A percentile compares a stretch with the other conserved stretches of the same genome.
Conservation (phyloP, 2,113 vertebrate genomes). For the Triplophysa siluroides region DNA sequence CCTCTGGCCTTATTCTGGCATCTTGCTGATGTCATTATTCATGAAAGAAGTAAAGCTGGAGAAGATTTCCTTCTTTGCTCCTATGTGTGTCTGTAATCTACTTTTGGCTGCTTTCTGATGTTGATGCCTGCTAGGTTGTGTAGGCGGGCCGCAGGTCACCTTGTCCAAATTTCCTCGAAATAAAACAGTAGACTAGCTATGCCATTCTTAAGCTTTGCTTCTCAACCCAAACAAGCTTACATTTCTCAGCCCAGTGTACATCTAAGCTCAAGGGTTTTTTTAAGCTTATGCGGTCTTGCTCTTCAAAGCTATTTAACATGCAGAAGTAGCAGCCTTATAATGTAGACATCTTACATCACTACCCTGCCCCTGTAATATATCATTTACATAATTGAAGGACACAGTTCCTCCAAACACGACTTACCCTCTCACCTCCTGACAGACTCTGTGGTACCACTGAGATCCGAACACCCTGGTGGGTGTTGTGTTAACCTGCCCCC, state of each 20-base stretch:
- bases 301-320: conserved; percentile 11
- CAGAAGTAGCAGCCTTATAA: conserved; percentile 20
- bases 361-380: conserved; percentile 27
- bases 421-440: conserved; percentile 7
- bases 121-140: conserved; percentile 17
- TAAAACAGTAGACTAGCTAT: background rate
- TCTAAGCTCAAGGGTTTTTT: background rate
- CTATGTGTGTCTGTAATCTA: conserved; percentile 14
- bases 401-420: conserved; percentile 19
- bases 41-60: background rate
- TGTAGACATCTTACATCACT: conserved; percentile 19
- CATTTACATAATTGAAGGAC: conserved; percentile 46
- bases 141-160: conserved; percentile 39
- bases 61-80: background rate
- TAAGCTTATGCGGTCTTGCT: background rate
- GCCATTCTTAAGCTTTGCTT: background rate
- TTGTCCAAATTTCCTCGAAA: conserved; percentile 28
- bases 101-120: conserved; percentile 17
- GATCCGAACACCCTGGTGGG: conserved; percentile 2
- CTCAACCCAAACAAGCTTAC: conserved; percentile 5
- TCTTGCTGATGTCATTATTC: background rate
- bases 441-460: background rate
- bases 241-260: background rate
- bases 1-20: too few species aligned
- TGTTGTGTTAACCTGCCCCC: conserved; percentile 15